Percentiles rank a stretch among this genome's conserved stretches.
These are phyloP conservation scores for Drusus annulatus DNA, from an alignment of 1,140 invertebrate species.

Conservation along the genomic window DNA sequence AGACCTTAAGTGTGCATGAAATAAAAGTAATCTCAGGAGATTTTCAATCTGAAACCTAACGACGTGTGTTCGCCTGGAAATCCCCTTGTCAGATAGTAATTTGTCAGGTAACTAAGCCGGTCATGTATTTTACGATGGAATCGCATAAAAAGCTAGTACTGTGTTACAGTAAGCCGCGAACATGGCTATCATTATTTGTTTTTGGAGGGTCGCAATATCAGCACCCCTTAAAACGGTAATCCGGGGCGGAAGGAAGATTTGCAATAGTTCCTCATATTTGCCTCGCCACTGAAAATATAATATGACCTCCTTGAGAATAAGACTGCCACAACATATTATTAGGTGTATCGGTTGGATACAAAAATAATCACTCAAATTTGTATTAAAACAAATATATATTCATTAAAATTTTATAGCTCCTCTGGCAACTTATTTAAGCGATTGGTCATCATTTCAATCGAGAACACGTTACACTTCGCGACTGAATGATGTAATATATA, in stretches of 20 bases:
- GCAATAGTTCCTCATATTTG: conserved; percentile 48
- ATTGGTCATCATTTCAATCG: background rate
- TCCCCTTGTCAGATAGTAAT: conserved; percentile 34
- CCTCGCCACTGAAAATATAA: conserved; percentile 49
- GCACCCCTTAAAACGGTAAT: conserved; percentile 39
- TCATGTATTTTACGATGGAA: conserved; percentile 30
- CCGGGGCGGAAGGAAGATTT: conserved; percentile 38
- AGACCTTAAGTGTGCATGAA: background rate
- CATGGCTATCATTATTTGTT: conserved; percentile 36
- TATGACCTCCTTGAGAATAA: conserved; percentile 43
- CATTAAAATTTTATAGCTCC: background rate
- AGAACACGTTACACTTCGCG: background rate
- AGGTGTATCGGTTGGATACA: background rate
- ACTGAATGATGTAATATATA: too few species aligned
- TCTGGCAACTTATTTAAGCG: background rate
- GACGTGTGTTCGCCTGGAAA: conserved; percentile 21
- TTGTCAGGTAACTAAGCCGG: conserved; percentile 37
- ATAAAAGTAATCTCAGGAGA: background rate
- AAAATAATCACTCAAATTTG: background rate
- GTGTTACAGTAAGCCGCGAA: conserved; percentile 28
- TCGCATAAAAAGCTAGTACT: conserved; percentile 41
- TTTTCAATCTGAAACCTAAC: conserved; percentile 12
- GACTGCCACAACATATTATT: background rate
- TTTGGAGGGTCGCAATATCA: conserved; percentile 4
- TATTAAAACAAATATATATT: background rate